Base-by-base conservation (phyloP, 2,797 vertebrate genomes). In the Sebastes alutus region DNA sequence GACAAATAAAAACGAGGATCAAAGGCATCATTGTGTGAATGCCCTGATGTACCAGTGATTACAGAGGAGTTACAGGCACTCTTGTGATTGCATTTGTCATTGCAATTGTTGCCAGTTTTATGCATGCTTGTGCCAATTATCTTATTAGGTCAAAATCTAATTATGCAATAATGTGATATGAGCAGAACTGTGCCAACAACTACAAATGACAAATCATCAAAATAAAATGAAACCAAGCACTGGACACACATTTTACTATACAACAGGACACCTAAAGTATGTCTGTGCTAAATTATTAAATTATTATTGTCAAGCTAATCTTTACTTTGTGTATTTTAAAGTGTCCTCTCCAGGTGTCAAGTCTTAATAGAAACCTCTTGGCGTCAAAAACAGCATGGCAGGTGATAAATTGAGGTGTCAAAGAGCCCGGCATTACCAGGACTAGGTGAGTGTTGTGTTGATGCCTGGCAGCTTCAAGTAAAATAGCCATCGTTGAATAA, bases 401-500 rank as follows among this genome's bases (percentile, higher is more conserved):
- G 55, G 60, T 59, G 55, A 82, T 56, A 65, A 71, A 89, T 75
- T 62, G 72, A 74, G 46, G 63, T 85, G 86, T 91, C 80, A 82
- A 72, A 85, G 60, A 66, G 54, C 9, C 14, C 54, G 16, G 72
- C 71, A 72, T 87, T 63, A 77, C 61, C 27, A 62, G 55, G 64
- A 76, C 61, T 38, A 67, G 65, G 55, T 35, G 79, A 35, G 65
- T 55, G 59, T 65, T 87, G 81, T 84, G 79, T 80, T 78, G 81
- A 83, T 82, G 77, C 63, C 87, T 75, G 77, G 83, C 77, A 91
- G 87, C 77, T 78, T 82, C 63, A 71, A 85, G 76, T 88, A 77
- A 84, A 83, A 69, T 77, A 82, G 77, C 78, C 80, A 82, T 82
- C n/a, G 14, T 86, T 86, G 82, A 92, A 91, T 89, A 86, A 91